Percentiles rank a stretch among this genome's conserved stretches.
Conservation (phyloP, 2,797 vertebrate genomes). For the Gymnopithys bicolor region DNA sequence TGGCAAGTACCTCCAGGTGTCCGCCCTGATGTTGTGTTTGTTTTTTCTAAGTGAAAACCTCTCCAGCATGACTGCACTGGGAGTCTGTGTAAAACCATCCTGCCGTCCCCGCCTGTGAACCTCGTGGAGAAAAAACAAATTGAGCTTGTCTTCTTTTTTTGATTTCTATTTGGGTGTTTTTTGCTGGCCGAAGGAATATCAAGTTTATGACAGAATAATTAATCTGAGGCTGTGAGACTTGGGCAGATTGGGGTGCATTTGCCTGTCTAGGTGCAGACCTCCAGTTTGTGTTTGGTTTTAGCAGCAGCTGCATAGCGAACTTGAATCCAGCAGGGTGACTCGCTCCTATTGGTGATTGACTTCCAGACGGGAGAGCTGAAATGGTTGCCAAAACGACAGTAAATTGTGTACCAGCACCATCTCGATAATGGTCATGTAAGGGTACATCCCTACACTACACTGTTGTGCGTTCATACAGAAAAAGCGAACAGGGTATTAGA, state of each 20-base stretch:
- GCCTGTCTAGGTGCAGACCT: background rate
- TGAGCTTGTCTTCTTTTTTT: fast-evolving
- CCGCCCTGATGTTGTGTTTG: background rate
- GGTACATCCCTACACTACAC: fast-evolving
- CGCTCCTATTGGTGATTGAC: fast-evolving
- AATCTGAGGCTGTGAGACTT: background rate
- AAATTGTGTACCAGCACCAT: background rate
- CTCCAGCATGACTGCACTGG: fast-evolving
- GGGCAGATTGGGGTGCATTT: background rate
- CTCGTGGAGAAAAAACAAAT: background rate
- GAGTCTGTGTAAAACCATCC: background rate
- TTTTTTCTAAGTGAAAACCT: background rate
- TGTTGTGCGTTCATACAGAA: background rate
- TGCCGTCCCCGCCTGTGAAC: too few species aligned
- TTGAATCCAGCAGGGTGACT: background rate
- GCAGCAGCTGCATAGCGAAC: background rate
- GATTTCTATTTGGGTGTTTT: background rate
- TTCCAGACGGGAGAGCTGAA: background rate
- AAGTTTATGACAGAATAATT: background rate
- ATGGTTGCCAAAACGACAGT: background rate
- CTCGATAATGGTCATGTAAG: background rate
- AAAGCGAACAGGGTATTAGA: fast-evolving
- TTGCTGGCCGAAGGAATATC: background rate
- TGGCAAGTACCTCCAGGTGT: fast-evolving
- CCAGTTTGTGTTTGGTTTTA: background rate